phyloP scores from a whole-genome alignment of 2,797 vertebrate genomes.

The Atherinosoma microstoma region DNA sequence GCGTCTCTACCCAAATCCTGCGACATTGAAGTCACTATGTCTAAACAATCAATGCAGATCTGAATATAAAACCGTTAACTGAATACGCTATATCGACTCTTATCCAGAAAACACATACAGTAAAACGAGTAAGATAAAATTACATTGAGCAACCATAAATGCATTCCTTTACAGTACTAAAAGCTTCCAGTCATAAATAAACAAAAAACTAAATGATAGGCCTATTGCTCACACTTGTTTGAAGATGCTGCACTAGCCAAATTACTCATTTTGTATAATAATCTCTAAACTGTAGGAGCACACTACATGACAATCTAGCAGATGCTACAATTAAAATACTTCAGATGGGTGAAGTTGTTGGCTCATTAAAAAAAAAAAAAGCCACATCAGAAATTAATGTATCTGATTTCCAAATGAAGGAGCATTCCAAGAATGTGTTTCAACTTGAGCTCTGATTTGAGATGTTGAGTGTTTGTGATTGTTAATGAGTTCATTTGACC shows the following conservation, averaged over 20 bases:
- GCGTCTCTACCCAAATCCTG: background rate
- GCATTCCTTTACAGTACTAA: background rate
- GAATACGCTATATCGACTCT: background rate
- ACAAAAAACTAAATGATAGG: background rate
- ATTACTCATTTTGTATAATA: background rate
- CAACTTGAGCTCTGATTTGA: constrained; percentile 46
- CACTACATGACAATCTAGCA: background rate
- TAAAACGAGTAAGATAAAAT: too few species aligned
- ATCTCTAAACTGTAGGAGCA: background rate
- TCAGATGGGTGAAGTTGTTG: background rate
- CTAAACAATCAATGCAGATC: background rate
- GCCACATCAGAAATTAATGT: background rate
- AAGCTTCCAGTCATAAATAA: background rate
- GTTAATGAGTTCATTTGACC: background rate
- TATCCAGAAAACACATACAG: too few species aligned
- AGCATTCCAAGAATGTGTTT: constrained; percentile 58
- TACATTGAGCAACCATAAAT: background rate
- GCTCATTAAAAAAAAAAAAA: background rate
- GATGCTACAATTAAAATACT: background rate
- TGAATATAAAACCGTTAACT: background rate
- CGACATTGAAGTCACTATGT: background rate
- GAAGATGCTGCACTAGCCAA: background rate
- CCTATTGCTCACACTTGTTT: background rate
- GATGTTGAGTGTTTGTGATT: background rate
- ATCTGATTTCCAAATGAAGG: constrained; percentile 4